Evolutionary conservation across 2,113 vertebrate species (phyloP).

Genomic region (cattle (Bos taurus)): DNA sequence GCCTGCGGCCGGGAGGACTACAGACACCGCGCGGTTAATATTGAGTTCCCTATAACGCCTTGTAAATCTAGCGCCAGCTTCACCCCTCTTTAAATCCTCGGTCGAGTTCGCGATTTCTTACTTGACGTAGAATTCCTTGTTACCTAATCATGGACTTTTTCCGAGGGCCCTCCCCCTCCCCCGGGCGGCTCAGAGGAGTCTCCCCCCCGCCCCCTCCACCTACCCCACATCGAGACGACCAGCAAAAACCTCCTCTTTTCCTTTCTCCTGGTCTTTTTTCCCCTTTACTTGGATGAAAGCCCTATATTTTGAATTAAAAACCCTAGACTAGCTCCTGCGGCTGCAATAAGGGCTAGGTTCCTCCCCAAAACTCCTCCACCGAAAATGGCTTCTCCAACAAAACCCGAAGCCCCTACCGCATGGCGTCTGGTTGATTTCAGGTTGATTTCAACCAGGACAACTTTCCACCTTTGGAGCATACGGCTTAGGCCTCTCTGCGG

Average conservation of each 20-base stretch:
- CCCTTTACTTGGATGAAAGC: not conserved
- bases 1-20: slow-evolving; percentile 49
- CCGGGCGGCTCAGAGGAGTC: not conserved
- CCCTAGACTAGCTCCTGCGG: not conserved
- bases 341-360: not conserved
- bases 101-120: slow-evolving; percentile 66
- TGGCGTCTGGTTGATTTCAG: not conserved
- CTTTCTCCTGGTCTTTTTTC: not conserved
- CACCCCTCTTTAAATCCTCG: slow-evolving; percentile 50
- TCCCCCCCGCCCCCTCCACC: too few relatives aligned
- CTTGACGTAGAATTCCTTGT: slow-evolving; percentile 74
- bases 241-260: not conserved
- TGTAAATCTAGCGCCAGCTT: slow-evolving; percentile 76
- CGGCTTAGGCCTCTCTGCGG: not conserved
- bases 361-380: not conserved
- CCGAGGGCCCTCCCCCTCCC: not conserved
- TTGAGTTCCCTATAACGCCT: slow-evolving; percentile 71
- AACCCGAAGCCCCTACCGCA: not conserved
- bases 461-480: not conserved
- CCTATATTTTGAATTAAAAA: slow-evolving; percentile 22
- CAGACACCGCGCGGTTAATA: slow-evolving; percentile 68
- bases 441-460: not conserved
- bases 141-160: slow-evolving; percentile 59
- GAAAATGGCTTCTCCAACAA: not conserved
- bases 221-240: not conserved